Evolutionary conservation across 1,140 invertebrate genomes (phyloP).

Genomic region (Neodiprion lecontei): DNA sequence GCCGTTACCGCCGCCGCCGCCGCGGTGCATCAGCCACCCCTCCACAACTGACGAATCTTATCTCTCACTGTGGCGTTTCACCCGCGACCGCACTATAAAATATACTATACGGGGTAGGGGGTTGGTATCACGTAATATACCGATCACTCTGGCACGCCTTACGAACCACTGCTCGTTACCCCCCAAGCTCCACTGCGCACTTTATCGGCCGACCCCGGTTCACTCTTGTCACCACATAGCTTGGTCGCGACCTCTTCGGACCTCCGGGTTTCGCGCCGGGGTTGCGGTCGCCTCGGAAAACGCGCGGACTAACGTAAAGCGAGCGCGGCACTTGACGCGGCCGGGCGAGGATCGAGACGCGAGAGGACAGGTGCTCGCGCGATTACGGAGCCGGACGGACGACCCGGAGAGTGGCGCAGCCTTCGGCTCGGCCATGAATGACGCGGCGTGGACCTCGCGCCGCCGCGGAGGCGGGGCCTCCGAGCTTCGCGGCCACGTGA

Average conservation of each 20-base stretch:
- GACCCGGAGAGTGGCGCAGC: constrained; percentile 49
- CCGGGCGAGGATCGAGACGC: constrained; percentile 42
- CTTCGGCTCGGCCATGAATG: constrained; percentile 60
- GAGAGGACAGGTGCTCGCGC: constrained; percentile 38
- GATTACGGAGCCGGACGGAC: constrained; percentile 43
- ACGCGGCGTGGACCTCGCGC: constrained; percentile 34
- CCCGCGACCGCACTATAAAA: not conserved
- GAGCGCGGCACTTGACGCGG: constrained; percentile 35
- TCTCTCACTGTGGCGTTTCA: not conserved
- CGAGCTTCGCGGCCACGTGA: constrained; percentile 57
- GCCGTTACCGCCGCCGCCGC: constrained; percentile 49
- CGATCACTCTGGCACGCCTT: no score
- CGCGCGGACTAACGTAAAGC: constrained; percentile 38
- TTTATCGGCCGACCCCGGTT: no score
- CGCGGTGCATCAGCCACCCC: constrained; percentile 63
- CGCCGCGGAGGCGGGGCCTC: constrained; percentile 45
- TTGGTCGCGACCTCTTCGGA: not conserved
- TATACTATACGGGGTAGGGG: no score
- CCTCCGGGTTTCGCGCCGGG: constrained; percentile 48
- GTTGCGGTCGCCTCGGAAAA: constrained; percentile 17
- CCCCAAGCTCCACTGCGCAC: not conserved
- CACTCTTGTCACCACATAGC: constrained; percentile 2
- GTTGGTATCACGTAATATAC: no score
- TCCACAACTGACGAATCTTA: constrained; percentile 48
- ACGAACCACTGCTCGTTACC: not conserved